Evolutionary conservation across 1,140 invertebrate species (phyloP).

Genomic region (Acromyrmex heyeri): DNA sequence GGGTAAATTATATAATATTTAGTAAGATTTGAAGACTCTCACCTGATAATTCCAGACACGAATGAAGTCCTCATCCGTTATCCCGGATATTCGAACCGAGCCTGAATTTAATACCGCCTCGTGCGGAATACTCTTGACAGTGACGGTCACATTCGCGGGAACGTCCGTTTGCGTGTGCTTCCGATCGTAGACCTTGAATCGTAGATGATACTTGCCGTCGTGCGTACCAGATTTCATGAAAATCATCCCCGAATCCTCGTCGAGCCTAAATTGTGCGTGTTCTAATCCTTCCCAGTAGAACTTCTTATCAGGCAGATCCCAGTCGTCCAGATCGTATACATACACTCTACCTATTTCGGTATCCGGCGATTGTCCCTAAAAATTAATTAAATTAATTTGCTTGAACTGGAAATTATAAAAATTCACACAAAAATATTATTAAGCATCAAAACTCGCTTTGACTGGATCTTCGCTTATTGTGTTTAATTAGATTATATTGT

Average conservation of each 20-base stretch:
- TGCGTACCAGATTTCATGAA: slow-evolving; percentile 96
- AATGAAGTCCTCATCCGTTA: slow-evolving; percentile 98
- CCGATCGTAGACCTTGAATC: slow-evolving; percentile 97
- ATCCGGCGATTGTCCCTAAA: slow-evolving; percentile 95
- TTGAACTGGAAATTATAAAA: no score
- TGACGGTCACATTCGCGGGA: slow-evolving; percentile 96
- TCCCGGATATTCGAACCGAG: slow-evolving; percentile 96
- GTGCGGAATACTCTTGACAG: slow-evolving; percentile 96
- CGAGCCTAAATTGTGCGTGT: slow-evolving; percentile 94
- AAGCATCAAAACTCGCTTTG: no score
- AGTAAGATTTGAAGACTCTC: slow-evolving; percentile 39
- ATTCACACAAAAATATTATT: no score
- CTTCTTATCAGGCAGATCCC: slow-evolving; percentile 98
- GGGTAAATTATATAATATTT: background rate
- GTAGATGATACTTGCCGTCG: slow-evolving; percentile 94
- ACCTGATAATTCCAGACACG: slow-evolving; percentile 96
- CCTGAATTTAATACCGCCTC: slow-evolving; percentile 98
- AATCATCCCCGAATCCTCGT: slow-evolving; percentile 97
- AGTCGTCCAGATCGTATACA: slow-evolving; percentile 98
- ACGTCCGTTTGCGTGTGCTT: slow-evolving; percentile 97
- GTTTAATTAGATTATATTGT: background rate
- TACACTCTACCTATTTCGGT: slow-evolving; percentile 98
- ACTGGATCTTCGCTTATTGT: no score
- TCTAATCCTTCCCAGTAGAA: slow-evolving; percentile 96
- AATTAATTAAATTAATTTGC: background rate